Percentiles rank a stretch among this genome's conserved stretches.
Evolutionary conservation across 2,888 invertebrate species (phyloP).

Genomic region (Acronicta psi): DNA sequence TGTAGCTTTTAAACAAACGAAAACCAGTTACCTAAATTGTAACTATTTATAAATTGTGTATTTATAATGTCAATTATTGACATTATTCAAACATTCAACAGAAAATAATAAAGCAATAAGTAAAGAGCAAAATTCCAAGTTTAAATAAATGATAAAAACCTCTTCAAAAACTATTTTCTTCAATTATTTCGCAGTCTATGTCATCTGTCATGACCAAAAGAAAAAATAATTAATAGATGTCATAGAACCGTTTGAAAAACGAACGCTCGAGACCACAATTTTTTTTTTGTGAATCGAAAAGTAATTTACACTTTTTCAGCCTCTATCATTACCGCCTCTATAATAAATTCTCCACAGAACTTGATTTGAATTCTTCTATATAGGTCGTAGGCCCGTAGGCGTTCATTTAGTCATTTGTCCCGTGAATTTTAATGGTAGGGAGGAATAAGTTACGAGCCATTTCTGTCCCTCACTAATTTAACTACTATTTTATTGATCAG

Average conservation of each 20-base stretch:
- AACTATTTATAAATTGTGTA: too few relatives aligned
- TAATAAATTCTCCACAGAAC: constrained; percentile 45
- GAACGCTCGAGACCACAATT: constrained; percentile 27
- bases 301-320: constrained; percentile 49
- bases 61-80: too few relatives aligned
- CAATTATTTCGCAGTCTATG: background rate
- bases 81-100: too few relatives aligned
- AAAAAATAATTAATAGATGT: constrained; percentile 17
- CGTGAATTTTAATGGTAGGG: constrained; percentile 57
- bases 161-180: constrained; percentile 5
- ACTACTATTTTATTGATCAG: constrained; percentile 19
- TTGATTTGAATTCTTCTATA: constrained; percentile 55
- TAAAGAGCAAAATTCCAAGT: background rate
- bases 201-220: background rate
- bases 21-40: too few relatives aligned
- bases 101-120: too few relatives aligned
- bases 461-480: constrained; percentile 21
- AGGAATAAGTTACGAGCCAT: constrained; percentile 32
- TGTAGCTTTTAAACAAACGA: too few relatives aligned
- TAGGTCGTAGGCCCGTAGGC: constrained; percentile 48
- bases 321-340: constrained; percentile 36
- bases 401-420: constrained; percentile 56
- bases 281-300: constrained; percentile 44
- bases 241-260: constrained; percentile 22
- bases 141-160: background rate